Percentiles rank a stretch among this genome's conserved stretches.
phyloP scores from a whole-genome alignment of 2,888 invertebrate species.

The Sipha maydis region DNA sequence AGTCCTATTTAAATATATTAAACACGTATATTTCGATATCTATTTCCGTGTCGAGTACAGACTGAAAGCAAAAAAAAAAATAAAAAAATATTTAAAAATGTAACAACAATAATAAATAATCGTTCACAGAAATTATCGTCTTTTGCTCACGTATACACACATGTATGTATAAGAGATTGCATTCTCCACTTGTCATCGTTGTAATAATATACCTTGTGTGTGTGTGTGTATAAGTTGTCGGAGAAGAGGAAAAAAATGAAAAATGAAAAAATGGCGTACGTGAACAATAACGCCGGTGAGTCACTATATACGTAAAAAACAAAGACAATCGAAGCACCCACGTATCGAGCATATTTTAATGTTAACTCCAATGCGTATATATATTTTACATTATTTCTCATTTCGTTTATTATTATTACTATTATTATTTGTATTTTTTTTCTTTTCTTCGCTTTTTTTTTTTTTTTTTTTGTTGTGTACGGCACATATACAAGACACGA shows the following conservation, averaged over 20 bases:
- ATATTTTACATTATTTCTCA: conserved; percentile 34
- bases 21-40: too few relatives aligned
- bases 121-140: conserved; percentile 16
- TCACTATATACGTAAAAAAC: conserved; percentile 13
- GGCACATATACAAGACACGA: conserved; percentile 38
- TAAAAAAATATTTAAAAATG: not conserved
- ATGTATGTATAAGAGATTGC: not conserved
- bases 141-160: not conserved
- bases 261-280: conserved; percentile 19
- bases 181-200: conserved; percentile 29
- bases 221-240: not conserved
- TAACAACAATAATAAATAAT: conserved; percentile 11
- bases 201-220: not conserved
- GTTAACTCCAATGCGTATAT: conserved; percentile 31
- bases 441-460: too few relatives aligned
- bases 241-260: not conserved
- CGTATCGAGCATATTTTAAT: conserved; percentile 54
- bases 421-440: conserved; percentile 18
- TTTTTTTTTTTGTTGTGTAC: not conserved
- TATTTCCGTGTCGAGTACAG: not conserved
- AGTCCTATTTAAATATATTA: too few relatives aligned
- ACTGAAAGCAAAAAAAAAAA: not conserved
- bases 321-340: conserved; percentile 59
- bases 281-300: conserved; percentile 34
- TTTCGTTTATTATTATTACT: conserved; percentile 43